Evolutionary conservation across 2,888 invertebrate species (phyloP), one percentile per base, ranked within the genome.

Genomic region (Andricus quercusramuli): DNA sequence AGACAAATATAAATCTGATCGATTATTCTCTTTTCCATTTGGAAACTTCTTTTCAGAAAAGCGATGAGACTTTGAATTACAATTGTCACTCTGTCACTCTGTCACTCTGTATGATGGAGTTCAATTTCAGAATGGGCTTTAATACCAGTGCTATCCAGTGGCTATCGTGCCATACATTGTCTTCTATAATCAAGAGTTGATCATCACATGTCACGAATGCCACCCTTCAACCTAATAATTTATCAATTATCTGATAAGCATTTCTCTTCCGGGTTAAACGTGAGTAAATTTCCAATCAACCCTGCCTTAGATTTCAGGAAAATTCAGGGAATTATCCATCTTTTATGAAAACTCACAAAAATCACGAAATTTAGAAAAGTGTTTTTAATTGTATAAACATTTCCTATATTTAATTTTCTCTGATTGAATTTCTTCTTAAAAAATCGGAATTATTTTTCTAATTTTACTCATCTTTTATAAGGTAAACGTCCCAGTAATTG

Each of bases 201-300:
- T 51, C 47, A 70, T 70, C 47, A 70, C 51, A 51, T 70, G 70
- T 70, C 51, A 70, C 32, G 29, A 51, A 51, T 32, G 51, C 51
- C 47, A 51, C 51, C 47, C 51, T 70, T 25, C 29, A 20, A 32
- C 25, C 51, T 29, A 70, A 70, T 70, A 25, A 68, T 68, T 68
- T 29, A 68, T 47, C 68, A 70, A 56, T 51, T 32, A 56, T 56
- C 70, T 51, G 51, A 70, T 70, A 51, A 70, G 70, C 51, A 51
- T 70, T 29, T 51, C 51, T 51, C 70, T 70, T 47, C 70, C 51
- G 51, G 32, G 11, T 22, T 8, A 51, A 70, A 20, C 51, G 32
- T 51, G 20, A 20, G 29, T 51, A 32, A 70, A 51, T 70, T 70
- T 70, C 25, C 9, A 70, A 51, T 70, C 17, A 9, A 70, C 29